Evolutionary conservation across 2,797 vertebrate genomes (phyloP).

Genomic region (Octomys mimax): DNA sequence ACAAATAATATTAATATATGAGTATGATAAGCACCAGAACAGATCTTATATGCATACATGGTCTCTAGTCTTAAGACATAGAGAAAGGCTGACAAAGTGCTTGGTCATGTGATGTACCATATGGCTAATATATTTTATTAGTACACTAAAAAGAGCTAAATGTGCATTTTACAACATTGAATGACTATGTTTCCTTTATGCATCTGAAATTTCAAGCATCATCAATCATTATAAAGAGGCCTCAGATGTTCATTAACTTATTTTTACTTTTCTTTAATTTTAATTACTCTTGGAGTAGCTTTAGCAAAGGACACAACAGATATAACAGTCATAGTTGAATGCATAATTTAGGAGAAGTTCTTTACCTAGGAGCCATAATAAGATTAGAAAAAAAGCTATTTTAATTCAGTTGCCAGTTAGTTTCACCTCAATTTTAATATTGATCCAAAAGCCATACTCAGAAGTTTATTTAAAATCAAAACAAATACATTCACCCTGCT

Average conservation of each 20-base stretch:
- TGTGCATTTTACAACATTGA: background rate
- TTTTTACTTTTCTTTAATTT: slow-evolving; percentile 13
- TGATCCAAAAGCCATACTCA: background rate
- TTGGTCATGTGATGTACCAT: background rate
- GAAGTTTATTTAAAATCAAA: slow-evolving; percentile 50
- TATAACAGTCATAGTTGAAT: background rate
- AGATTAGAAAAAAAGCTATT: slow-evolving; percentile 29
- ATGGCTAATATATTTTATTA: background rate
- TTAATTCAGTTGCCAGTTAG: slow-evolving; percentile 14
- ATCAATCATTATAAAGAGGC: background rate
- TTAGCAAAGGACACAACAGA: slow-evolving; percentile 43
- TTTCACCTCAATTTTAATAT: slow-evolving; percentile 2
- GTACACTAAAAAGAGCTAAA: background rate
- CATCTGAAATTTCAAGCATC: slow-evolving; percentile 51
- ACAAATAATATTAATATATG: background rate
- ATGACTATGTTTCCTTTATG: background rate
- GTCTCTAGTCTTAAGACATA: slow-evolving; percentile 26
- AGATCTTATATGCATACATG: background rate
- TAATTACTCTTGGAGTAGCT: background rate
- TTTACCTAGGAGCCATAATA: background rate
- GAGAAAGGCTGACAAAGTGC: slow-evolving; percentile 12
- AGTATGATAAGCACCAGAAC: background rate
- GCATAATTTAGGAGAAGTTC: slow-evolving; percentile 23
- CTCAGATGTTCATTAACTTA: background rate
- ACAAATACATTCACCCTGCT: background rate